Conservation (phyloP, 2,888 invertebrate genomes). For the Amblyteles armatorius region DNA sequence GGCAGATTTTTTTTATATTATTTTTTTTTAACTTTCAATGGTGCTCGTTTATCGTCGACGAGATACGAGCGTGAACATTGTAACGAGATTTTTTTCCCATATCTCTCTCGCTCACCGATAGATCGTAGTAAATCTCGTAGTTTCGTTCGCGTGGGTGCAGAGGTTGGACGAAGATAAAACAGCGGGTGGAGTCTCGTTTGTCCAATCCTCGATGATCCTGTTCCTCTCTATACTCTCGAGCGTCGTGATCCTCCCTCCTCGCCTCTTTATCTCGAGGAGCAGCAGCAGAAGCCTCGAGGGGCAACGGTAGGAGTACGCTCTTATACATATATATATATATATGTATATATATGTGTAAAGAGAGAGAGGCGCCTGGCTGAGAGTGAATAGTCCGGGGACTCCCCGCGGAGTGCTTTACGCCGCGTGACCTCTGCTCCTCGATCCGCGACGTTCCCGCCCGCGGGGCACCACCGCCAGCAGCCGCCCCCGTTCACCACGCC, state of each 20-base stretch:
- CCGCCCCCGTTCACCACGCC: slow-evolving; percentile 68
- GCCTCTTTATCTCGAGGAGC: slow-evolving; percentile 64
- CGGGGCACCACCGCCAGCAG: slow-evolving; percentile 47
- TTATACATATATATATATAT: no score
- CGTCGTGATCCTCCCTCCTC: slow-evolving; percentile 56
- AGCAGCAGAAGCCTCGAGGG: slow-evolving; percentile 42
- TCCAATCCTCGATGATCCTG: slow-evolving; percentile 82
- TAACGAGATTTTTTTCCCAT: background rate
- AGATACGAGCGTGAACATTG: background rate
- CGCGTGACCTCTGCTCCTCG: slow-evolving; percentile 63
- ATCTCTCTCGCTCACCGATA: slow-evolving; percentile 6
- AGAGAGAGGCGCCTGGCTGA: slow-evolving; percentile 22
- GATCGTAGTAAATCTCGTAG: slow-evolving; percentile 34
- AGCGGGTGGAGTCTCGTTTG: slow-evolving; percentile 83
- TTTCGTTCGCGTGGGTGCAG: slow-evolving; percentile 82
- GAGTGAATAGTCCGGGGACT: slow-evolving; percentile 36
- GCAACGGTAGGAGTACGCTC: slow-evolving; percentile 5
- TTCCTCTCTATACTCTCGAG: slow-evolving; percentile 65
- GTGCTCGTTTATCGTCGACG: background rate
- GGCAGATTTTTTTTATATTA: background rate
- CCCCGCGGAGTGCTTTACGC: slow-evolving; percentile 54
- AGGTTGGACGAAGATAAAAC: slow-evolving; percentile 78
- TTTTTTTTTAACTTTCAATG: background rate
- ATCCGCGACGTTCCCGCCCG: slow-evolving; percentile 67
- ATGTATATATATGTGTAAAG: no score